These are phyloP conservation scores for Albula glossodonta DNA, from an alignment of 2,113 vertebrate species.

Conservation along the genomic window DNA sequence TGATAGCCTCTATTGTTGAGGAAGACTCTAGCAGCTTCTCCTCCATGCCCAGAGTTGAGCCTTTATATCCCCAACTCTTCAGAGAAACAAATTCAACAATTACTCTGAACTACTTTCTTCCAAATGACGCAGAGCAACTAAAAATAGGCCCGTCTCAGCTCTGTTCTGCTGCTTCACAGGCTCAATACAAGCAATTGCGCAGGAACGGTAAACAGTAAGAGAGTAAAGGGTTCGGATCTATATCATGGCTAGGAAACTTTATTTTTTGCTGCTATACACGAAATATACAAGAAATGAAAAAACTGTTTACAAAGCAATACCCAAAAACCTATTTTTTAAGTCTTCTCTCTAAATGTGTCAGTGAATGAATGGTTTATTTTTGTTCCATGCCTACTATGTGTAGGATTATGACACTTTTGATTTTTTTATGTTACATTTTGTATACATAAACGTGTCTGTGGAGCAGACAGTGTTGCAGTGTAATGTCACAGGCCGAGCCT, in stretches of 20 bases:
- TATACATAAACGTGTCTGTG: no score
- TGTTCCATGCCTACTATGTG: no score
- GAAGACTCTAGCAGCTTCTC: not conserved
- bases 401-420: no score
- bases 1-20: not conserved
- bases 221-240: not conserved
- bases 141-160: not conserved
- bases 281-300: not conserved
- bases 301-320: not conserved
- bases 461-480: no score
- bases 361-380: no score
- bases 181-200: not conserved
- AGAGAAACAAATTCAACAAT: constrained; percentile 5
- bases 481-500: no score
- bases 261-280: not conserved
- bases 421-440: no score
- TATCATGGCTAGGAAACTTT: not conserved
- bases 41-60: not conserved
- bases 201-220: not conserved
- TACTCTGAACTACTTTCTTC: constrained; percentile 3
- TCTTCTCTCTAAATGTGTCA: no score
- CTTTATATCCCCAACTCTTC: not conserved
- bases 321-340: not conserved
- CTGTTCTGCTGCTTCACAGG: not conserved
- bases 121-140: not conserved